Evolutionary conservation across 2,113 vertebrate genomes (phyloP).

Genomic region (Oreochromis niloticus): DNA sequence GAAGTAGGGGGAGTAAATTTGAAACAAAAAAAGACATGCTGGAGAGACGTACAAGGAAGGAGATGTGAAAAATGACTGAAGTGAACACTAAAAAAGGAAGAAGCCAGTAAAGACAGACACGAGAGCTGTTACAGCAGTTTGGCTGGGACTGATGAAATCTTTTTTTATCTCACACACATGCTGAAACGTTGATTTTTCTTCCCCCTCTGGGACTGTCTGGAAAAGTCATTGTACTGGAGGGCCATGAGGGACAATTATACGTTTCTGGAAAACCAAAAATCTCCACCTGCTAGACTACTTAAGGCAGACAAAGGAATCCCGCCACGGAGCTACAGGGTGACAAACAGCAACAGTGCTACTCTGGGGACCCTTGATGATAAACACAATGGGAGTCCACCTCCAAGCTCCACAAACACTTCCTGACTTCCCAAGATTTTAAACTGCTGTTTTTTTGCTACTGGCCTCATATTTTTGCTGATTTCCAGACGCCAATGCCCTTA

Average conservation of each 20-base stretch:
- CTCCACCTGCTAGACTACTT: conserved; percentile 29
- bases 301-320: background rate
- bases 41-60: background rate
- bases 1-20: background rate
- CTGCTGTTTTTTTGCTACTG: background rate
- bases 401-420: background rate
- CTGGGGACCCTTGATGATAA: background rate
- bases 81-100: background rate
- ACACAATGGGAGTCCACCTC: background rate
- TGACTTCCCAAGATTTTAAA: background rate
- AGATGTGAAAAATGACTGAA: conserved; percentile 19
- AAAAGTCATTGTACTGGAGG: conserved; percentile 15
- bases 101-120: background rate
- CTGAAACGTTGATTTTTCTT: background rate
- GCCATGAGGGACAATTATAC: background rate
- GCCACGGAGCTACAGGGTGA: background rate
- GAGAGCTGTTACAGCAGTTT: conserved; percentile 14
- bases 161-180: background rate
- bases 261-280: background rate
- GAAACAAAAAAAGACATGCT: background rate
- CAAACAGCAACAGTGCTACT: background rate
- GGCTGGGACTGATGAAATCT: background rate
- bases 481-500: background rate
- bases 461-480: background rate
- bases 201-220: conserved; percentile 3